phyloP scores from a whole-genome alignment of 2,797 vertebrate species.

The Melanotaenia nigrans region DNA sequence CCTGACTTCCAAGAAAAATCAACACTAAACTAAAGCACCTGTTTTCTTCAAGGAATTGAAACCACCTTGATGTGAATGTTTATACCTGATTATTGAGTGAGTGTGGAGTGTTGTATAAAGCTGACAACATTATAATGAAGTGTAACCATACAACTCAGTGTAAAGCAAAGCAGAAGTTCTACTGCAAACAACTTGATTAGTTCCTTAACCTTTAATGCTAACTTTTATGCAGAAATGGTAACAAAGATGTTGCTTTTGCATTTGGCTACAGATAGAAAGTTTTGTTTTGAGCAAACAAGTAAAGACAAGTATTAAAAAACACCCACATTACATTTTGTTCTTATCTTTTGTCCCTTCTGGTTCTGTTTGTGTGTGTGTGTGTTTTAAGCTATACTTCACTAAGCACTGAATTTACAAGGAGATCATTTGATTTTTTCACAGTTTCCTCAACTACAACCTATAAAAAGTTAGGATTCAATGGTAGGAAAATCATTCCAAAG shows the following conservation, averaged over 20 bases:
- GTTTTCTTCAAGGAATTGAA: not conserved
- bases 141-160: not conserved
- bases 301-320: conserved; percentile 13
- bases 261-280: conserved; percentile 11
- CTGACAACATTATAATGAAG: not conserved
- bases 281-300: conserved; percentile 26
- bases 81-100: not conserved
- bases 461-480: conserved; percentile 28
- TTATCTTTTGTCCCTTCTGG: conserved; percentile 36
- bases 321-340: not conserved
- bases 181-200: not conserved
- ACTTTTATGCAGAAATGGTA: not conserved
- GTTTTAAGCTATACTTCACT: no score
- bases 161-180: not conserved
- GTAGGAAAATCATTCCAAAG: conserved; percentile 48
- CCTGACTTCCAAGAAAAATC: conserved; percentile 19
- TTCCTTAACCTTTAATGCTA: conserved; percentile 4
- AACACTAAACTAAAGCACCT: not conserved
- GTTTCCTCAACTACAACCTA: no score
- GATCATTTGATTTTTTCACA: no score
- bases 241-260: conserved; percentile 2
- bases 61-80: not conserved
- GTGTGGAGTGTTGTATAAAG: not conserved
- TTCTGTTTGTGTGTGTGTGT: not conserved
- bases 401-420: no score